These are phyloP conservation scores for Chaetorhynchus papuensis DNA, from an alignment of 2,113 vertebrate genomes.

Conservation along the genomic window DNA sequence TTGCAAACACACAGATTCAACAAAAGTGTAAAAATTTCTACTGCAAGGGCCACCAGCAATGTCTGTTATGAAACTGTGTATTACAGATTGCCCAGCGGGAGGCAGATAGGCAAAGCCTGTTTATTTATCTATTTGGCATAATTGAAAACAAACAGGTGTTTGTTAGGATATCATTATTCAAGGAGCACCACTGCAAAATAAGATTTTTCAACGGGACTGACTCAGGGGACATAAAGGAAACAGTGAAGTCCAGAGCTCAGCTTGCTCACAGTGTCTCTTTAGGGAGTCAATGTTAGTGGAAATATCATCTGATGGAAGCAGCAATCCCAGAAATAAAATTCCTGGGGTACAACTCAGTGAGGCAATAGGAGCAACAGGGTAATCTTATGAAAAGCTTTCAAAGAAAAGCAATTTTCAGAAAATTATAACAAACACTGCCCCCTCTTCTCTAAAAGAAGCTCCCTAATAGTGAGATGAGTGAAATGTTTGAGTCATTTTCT, in stretches of 20 bases:
- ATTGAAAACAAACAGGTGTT: slow-evolving; percentile 38
- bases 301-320: background rate
- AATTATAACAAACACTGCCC: background rate
- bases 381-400: background rate
- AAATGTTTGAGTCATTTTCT: background rate
- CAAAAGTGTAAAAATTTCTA: background rate
- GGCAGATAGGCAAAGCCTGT: background rate
- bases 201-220: background rate
- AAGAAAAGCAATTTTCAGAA: background rate
- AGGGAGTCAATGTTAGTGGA: background rate
- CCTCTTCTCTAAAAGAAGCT: background rate
- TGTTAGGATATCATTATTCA: slow-evolving; percentile 13
- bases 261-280: background rate
- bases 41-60: background rate
- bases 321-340: background rate
- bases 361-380: background rate
- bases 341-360: background rate
- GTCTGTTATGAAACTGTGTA: background rate
- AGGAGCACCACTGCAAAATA: background rate
- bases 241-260: background rate
- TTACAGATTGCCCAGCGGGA: slow-evolving; percentile 11
- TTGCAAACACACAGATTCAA: background rate
- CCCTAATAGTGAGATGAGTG: background rate
- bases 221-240: background rate
- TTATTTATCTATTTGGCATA: background rate